phyloP scores from a whole-genome alignment of 2,888 invertebrate species.

The Vanessa cardui region DNA sequence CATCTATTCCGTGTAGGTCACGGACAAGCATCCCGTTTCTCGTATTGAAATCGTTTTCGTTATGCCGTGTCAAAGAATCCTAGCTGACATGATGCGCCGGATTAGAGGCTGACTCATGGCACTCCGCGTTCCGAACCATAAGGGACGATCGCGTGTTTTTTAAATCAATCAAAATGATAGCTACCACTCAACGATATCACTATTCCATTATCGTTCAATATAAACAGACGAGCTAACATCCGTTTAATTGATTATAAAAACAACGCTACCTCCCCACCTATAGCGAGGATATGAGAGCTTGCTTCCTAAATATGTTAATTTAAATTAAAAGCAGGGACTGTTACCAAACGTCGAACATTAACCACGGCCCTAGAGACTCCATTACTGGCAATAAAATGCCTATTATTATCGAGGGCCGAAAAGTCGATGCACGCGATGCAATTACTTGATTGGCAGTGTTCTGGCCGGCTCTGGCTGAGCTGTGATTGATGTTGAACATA shows the following conservation, averaged over 20 bases:
- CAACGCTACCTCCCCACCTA: conserved; percentile 47
- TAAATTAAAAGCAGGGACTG: conserved; percentile 74
- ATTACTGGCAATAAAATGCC: conserved; percentile 82
- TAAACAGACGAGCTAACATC: conserved; percentile 55
- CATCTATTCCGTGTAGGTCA: conserved; percentile 75
- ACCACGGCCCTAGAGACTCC: conserved; percentile 81
- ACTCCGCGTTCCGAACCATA: conserved; percentile 33
- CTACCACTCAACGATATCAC: conserved; percentile 70
- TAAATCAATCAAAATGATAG: conserved; percentile 71
- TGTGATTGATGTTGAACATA: conserved; percentile 81
- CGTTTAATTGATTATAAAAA: conserved; percentile 75
- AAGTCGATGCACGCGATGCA: conserved; percentile 83
- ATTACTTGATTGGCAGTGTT: conserved; percentile 82
- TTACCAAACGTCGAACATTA: conserved; percentile 71
- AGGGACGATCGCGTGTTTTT: conserved; percentile 60
- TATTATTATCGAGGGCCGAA: conserved; percentile 82
- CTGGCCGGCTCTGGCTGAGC: conserved; percentile 69
- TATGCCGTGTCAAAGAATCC: conserved; percentile 71
- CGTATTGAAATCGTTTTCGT: conserved; percentile 79
- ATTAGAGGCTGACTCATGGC: conserved; percentile 73
- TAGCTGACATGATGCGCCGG: conserved; percentile 69
- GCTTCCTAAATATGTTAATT: conserved; percentile 75
- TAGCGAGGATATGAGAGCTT: conserved; percentile 50
- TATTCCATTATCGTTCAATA: conserved; percentile 63
- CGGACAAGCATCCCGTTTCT: conserved; percentile 65